phyloP scores from a whole-genome alignment of 2,113 vertebrate species.

The Chaetorhynchus papuensis region DNA sequence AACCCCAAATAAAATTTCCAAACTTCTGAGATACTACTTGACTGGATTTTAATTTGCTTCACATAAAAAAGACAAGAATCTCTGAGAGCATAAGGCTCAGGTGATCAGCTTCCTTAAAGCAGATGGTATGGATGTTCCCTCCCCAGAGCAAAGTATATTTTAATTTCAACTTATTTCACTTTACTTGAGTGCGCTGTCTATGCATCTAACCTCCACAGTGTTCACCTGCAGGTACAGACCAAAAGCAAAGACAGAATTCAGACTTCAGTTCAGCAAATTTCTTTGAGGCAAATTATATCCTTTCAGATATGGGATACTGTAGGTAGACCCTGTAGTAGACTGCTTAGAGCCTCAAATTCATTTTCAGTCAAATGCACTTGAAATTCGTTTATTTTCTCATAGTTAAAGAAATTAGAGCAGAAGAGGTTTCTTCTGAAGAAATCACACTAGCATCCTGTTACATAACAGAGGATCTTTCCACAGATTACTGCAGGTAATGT shows the following conservation, averaged over 20 bases:
- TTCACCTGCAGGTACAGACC: not conserved
- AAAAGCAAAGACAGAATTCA: not conserved
- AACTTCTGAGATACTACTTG: not conserved
- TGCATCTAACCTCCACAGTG: not conserved
- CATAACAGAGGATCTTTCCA: not conserved
- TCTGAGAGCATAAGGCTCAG: not conserved
- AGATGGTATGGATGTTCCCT: not conserved
- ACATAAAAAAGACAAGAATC: not conserved
- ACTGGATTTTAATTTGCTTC: not conserved
- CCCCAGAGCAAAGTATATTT: not conserved
- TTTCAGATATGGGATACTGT: not conserved
- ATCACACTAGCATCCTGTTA: not conserved
- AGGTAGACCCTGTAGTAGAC: not conserved
- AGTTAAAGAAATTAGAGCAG: not conserved
- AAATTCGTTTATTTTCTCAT: not conserved
- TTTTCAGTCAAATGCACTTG: not conserved
- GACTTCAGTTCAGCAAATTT: not conserved
- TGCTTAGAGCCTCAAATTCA: not conserved
- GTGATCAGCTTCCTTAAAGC: rapidly evolving
- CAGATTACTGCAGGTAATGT: not conserved
- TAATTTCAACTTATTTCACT: not conserved
- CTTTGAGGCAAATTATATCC: not conserved
- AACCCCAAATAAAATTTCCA: not conserved
- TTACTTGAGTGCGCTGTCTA: not conserved
- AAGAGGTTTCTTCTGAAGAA: not conserved